Percentiles rank a stretch among this genome's conserved stretches.
Conservation (phyloP, 2,797 vertebrate genomes). For the Tangara arthus region DNA sequence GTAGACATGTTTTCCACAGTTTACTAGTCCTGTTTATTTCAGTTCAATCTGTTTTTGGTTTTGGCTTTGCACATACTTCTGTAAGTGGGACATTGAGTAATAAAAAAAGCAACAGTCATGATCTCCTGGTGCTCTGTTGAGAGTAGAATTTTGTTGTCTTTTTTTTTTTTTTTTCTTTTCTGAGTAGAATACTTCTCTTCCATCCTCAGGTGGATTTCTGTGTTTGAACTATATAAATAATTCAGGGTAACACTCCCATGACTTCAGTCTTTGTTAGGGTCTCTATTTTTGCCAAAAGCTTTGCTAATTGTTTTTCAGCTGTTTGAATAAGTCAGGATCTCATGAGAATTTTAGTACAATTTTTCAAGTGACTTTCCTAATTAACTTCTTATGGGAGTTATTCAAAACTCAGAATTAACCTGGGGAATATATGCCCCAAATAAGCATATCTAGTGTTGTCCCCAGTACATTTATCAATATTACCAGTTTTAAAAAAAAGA, state of each 20-base stretch:
- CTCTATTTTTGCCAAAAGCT: background rate
- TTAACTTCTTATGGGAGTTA: background rate
- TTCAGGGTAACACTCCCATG: background rate
- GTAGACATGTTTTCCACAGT: background rate
- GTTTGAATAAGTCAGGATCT: background rate
- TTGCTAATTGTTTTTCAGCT: conserved; percentile 20
- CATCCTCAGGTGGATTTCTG: background rate
- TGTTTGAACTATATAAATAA: conserved; percentile 21
- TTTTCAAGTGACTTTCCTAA: background rate
- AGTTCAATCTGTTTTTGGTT: background rate
- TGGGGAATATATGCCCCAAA: background rate
- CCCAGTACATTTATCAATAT: background rate
- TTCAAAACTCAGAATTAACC: background rate
- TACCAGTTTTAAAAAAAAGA: background rate
- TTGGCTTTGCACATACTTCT: background rate
- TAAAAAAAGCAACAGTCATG: background rate
- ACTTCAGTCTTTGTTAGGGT: background rate
- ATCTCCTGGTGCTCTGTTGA: background rate
- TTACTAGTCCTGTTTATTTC: background rate
- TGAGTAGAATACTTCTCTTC: background rate
- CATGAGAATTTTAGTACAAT: background rate
- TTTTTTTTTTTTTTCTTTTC: background rate
- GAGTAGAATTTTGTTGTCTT: background rate
- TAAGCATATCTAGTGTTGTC: background rate
- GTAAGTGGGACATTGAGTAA: background rate